Percentiles rank a stretch among this genome's conserved stretches.
These are phyloP conservation scores for Globodera rostochiensis DNA, from an alignment of 1,140 invertebrate genomes.

Conservation along the genomic window DNA sequence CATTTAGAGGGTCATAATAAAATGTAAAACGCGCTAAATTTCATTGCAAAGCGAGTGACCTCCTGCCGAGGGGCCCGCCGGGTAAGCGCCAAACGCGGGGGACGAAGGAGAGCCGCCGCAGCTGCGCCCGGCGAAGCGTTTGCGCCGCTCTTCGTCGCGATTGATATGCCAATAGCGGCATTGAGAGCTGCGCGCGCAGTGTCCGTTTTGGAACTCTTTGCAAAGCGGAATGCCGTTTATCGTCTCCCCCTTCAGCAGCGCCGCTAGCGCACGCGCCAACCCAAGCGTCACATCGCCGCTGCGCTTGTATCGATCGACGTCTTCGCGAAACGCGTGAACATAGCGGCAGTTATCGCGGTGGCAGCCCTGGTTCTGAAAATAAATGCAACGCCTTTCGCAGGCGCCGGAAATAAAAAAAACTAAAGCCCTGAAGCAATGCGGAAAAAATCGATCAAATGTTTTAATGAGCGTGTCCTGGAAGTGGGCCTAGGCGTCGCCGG, in stretches of 20 bases:
- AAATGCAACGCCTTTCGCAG: constrained; percentile 3
- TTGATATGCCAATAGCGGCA: constrained; percentile 45
- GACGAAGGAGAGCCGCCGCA: constrained; percentile 27
- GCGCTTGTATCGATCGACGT: constrained; percentile 57
- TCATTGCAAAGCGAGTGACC: neutral
- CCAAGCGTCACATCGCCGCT: constrained; percentile 57
- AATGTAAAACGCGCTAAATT: neutral
- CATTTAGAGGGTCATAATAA: neutral
- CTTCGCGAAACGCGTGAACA: constrained; percentile 56
- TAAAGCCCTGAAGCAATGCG: no score
- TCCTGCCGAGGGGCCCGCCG: constrained; percentile 11
- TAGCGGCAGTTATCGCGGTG: constrained; percentile 61
- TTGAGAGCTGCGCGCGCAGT: constrained; percentile 31
- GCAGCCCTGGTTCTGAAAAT: constrained; percentile 61
- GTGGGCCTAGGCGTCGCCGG: no score
- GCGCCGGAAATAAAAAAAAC: neutral
- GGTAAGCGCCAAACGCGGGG: constrained; percentile 5
- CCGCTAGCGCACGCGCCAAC: constrained; percentile 59
- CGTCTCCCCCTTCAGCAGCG: constrained; percentile 51
- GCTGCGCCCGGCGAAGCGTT: constrained; percentile 16
- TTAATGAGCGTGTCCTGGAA: no score
- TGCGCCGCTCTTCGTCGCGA: constrained; percentile 36
- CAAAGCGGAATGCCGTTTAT: constrained; percentile 63
- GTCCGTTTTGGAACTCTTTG: constrained; percentile 47
- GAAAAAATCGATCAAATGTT: no score